These are phyloP conservation scores for Macropus fuliginosus DNA, from an alignment of 2,797 vertebrate genomes.

Conservation along the genomic window DNA sequence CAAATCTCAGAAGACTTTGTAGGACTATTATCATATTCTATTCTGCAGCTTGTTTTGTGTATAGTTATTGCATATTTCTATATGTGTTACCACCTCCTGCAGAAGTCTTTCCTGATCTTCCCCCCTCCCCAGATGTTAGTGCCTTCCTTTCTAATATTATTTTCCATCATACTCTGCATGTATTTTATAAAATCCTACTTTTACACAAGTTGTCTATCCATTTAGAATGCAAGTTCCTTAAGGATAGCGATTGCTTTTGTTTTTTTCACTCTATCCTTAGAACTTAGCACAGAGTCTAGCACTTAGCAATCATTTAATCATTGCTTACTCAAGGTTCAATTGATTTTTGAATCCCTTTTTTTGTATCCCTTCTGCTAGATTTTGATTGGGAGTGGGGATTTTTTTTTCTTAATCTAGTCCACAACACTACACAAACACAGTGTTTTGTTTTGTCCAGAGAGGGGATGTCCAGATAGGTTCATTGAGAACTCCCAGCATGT, in stretches of 20 bases:
- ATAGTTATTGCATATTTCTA: not conserved
- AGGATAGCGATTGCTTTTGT: not conserved
- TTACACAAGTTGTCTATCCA: not conserved
- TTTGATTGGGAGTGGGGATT: not conserved
- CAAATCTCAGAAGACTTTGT: not conserved
- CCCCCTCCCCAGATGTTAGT: not conserved
- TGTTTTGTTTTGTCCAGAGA: not conserved
- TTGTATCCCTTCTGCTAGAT: not conserved
- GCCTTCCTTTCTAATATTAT: not conserved
- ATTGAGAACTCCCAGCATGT: not conserved
- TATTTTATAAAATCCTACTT: not conserved
- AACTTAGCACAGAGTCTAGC: not conserved
- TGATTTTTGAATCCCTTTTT: not conserved
- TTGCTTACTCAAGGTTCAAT: not conserved
- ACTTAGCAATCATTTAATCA: not conserved
- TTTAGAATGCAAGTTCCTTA: not conserved
- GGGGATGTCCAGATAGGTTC: not conserved
- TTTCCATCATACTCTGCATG: not conserved
- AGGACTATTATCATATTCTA: not conserved
- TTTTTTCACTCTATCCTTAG: not conserved
- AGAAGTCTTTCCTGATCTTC: not conserved
- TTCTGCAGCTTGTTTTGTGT: not conserved
- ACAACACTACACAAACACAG: not conserved
- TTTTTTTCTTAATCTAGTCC: not conserved
- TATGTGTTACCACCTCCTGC: not conserved